Base-by-base conservation (phyloP, 2,113 vertebrate genomes). In the Peromyscus leucopus region DNA sequence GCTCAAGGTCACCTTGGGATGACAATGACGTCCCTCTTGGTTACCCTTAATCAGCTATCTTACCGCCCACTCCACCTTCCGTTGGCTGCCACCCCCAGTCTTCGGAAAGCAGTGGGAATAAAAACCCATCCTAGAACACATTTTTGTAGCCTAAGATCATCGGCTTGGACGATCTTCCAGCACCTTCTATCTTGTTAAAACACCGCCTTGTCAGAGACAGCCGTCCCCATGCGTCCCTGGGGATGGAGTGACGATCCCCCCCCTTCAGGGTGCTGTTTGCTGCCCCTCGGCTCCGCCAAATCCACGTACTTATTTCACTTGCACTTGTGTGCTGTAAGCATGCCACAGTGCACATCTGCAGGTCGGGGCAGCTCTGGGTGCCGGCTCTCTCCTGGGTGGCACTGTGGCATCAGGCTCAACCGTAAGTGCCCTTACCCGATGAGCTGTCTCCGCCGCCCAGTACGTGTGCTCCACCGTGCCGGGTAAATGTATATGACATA, bases 41-140 rank as follows among this genome's bases (percentile, higher is more conserved):
- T 71, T 59, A 42, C 75, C 65, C 21, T 7, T 67, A 79, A 90
- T 83, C 51, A 0, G 33, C n/a, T 7, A 65, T 72, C 97, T 89
- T n/a, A 75, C 69, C 61, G 11, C 87, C 55, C 10, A 24, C 5
- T 63, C 17, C 8, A 0, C 57, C 91, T 84, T 51, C 76, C 74
- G 4, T 19, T 33, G 46, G 57, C 33, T 83, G 7, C 74, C 72
- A 31, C 31, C 71, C 39, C 90, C 17, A 1, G 11, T 67, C 82
- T 86, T 46, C 31, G 59, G 63, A 55, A 69, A 86, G 69, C 65
- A 89, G 59, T 31, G 31, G 61, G 72, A 96, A 83, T 91, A 67
- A 79, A 90, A 88, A 84, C 61, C 31, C 80, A 93, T 65, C 63
- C 87, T 72, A 93, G 69, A 61, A 84, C 92, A 46, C 72, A 84